Percentiles rank a stretch among this genome's conserved stretches.
phyloP scores from a whole-genome alignment of 2,797 vertebrate species.

The Phoxinus dragarum region DNA sequence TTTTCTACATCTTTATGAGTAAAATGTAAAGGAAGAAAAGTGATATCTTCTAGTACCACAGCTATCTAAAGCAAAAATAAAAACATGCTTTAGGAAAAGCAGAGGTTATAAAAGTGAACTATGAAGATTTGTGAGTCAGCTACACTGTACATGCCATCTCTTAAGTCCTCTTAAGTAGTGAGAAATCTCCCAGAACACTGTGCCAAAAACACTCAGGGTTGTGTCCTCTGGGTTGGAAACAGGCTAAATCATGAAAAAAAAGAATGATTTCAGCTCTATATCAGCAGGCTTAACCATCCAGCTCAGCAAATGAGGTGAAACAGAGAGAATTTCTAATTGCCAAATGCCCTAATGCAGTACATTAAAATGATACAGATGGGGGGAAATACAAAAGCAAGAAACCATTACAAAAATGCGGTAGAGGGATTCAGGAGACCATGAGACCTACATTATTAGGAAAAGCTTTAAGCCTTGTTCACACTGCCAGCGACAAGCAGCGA shows the following conservation, averaged over 20 bases:
- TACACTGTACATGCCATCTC: neutral
- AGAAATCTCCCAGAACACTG: conserved; percentile 15
- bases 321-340: neutral
- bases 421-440: neutral
- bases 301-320: conserved; percentile 19
- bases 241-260: neutral
- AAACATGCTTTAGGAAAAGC: neutral
- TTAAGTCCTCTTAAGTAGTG: neutral
- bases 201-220: neutral
- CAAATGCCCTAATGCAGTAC: neutral
- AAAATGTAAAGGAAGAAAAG: too few relatives aligned
- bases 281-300: neutral
- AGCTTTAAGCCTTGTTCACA: too few relatives aligned
- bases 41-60: neutral
- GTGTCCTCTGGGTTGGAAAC: conserved; percentile 8
- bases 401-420: neutral
- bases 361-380: conserved; percentile 6
- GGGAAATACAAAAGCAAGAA: neutral
- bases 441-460: neutral
- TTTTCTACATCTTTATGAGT: too few relatives aligned
- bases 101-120: neutral
- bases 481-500: too few relatives aligned
- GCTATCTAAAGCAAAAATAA: neutral
- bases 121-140: neutral
- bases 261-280: conserved; percentile 1